Conservation (phyloP, 2,888 invertebrate species). For the Acronicta alni region DNA sequence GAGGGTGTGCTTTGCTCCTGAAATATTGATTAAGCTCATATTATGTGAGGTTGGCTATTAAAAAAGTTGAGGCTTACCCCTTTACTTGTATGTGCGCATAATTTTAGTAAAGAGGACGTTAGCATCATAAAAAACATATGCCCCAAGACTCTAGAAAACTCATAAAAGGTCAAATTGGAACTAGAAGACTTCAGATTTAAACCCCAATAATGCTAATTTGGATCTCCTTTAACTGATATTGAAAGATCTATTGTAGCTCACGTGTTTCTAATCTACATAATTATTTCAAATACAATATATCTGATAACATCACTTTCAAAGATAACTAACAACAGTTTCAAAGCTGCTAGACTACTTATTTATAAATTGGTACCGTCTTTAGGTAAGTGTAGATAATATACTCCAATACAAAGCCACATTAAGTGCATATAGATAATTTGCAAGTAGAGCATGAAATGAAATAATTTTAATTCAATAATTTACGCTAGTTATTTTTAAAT, state of each 20-base stretch:
- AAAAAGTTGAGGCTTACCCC: not conserved
- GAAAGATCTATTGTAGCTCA: constrained; percentile 6
- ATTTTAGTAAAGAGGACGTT: not conserved
- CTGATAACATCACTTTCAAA: constrained; percentile 24
- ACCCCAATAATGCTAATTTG: not conserved
- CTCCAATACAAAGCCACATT: constrained; percentile 4
- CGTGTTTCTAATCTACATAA: constrained; percentile 22
- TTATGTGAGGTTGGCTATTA: constrained; percentile 28
- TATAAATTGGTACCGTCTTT: constrained; percentile 5
- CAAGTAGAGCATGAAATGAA: constrained; percentile 18
- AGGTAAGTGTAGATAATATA: constrained; percentile 2
- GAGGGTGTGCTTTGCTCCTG: constrained; percentile 91
- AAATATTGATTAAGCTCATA: constrained; percentile 52
- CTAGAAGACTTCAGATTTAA: not conserved
- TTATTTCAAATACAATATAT: constrained; percentile 25
- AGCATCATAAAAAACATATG: too few relatives aligned
- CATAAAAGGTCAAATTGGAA: too few relatives aligned
- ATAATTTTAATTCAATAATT: too few relatives aligned
- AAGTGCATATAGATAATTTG: constrained; percentile 2
- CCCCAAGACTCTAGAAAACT: too few relatives aligned
- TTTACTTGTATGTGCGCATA: not conserved
- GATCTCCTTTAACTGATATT: not conserved
- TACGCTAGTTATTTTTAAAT: too few relatives aligned
- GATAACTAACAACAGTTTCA: constrained; percentile 30
- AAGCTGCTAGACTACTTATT: constrained; percentile 6